Percentiles rank a stretch among this genome's conserved stretches.
phyloP scores from a whole-genome alignment of 2,888 invertebrate species.

The Endotricha flammealis region DNA sequence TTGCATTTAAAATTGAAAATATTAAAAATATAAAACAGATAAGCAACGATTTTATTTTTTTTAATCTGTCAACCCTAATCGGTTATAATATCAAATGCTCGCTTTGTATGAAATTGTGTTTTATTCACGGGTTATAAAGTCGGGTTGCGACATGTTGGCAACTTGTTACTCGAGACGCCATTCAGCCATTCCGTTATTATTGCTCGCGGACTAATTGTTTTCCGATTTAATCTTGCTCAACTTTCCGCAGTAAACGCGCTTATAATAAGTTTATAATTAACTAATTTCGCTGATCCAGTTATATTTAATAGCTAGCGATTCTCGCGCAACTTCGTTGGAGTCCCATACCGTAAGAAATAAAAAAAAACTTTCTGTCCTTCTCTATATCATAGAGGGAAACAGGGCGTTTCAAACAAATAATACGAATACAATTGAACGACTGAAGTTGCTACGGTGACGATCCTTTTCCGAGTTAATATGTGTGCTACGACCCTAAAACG shows the following conservation, averaged over 20 bases:
- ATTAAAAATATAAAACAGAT: no score
- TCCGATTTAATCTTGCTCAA: conserved; percentile 46
- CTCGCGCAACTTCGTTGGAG: no score
- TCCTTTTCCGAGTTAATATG: no score
- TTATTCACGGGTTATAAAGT: conserved; percentile 75
- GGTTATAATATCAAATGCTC: conserved; percentile 20
- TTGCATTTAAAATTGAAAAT: no score
- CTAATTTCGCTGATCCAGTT: conserved; percentile 2
- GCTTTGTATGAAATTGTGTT: conserved; percentile 71
- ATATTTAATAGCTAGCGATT: no score
- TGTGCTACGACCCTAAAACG: no score
- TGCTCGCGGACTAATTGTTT: conserved; percentile 61
- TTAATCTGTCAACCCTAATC: conserved; percentile 4
- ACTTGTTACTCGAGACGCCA: conserved; percentile 57
- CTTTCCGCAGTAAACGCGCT: conserved; percentile 40
- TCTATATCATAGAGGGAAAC: no score
- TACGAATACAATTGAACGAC: no score
- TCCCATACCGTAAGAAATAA: no score
- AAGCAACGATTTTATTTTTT: background rate
- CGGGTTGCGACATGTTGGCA: conserved; percentile 60
- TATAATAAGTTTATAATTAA: conserved; percentile 28
- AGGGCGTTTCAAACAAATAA: no score
- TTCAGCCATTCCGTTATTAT: conserved; percentile 56
- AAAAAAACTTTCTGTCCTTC: no score
- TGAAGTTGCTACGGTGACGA: no score